These are phyloP conservation scores for Pampus argenteus DNA, from an alignment of 2,797 vertebrate genomes.

Conservation along the genomic window DNA sequence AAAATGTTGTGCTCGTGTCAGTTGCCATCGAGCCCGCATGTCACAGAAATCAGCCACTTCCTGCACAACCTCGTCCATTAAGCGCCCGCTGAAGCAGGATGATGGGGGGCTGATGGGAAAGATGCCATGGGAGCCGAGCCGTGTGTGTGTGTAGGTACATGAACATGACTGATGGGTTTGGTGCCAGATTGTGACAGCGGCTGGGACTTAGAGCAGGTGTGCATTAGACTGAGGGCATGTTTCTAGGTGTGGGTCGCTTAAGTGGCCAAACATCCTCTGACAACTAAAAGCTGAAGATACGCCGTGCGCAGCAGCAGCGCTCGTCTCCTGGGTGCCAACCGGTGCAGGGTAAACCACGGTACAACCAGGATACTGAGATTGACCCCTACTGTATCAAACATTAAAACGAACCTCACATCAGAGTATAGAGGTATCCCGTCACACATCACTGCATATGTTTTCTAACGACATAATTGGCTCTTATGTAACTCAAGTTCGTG, in stretches of 20 bases:
- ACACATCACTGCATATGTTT: constrained; percentile 18
- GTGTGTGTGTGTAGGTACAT: constrained; percentile 24
- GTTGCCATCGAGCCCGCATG: background rate
- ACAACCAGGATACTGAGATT: no score
- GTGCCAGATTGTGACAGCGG: constrained; percentile 55
- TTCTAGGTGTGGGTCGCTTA: constrained; percentile 47
- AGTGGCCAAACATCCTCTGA: constrained; percentile 61
- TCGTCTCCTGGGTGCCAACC: no score
- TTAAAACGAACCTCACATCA: constrained; percentile 62
- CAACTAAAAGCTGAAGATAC: no score
- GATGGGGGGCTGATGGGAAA: constrained; percentile 26
- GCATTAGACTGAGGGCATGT: constrained; percentile 61
- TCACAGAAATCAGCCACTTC: constrained; percentile 12
- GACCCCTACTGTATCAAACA: no score
- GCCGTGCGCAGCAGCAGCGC: no score
- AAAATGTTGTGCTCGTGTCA: background rate
- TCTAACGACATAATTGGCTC: constrained; percentile 17
- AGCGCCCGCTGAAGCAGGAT: constrained; percentile 32
- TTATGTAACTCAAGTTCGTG: constrained; percentile 37
- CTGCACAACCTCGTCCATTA: constrained; percentile 42
- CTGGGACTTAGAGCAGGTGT: constrained; percentile 59
- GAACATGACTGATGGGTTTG: constrained; percentile 64
- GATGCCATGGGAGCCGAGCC: constrained; percentile 13
- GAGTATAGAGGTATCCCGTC: constrained; percentile 39
- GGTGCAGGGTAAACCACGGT: no score